Conservation (phyloP, 2,888 invertebrate genomes). For the Megaustenia siamemsis region DNA sequence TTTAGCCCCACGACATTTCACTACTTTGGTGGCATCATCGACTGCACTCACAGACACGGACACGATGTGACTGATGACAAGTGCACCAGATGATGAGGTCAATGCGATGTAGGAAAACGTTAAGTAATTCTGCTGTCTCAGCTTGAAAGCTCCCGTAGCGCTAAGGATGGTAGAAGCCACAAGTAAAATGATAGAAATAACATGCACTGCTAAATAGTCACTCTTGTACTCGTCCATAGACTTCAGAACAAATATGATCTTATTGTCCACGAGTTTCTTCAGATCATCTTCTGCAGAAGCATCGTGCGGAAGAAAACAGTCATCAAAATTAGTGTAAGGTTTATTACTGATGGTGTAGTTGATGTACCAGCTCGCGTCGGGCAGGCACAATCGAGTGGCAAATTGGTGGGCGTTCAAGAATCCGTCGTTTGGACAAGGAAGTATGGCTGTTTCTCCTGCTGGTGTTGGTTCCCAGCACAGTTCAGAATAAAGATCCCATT, state of each 20-base stretch:
- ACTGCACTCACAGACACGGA: constrained; percentile 26
- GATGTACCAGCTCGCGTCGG: constrained; percentile 34
- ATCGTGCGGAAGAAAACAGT: constrained; percentile 23
- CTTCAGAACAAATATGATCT: constrained; percentile 37
- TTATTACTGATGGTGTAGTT: constrained; percentile 33
- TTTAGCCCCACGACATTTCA: constrained; percentile 39
- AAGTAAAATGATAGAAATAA: constrained; percentile 19
- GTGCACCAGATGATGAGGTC: neutral
- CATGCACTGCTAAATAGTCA: neutral
- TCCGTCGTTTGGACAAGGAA: constrained; percentile 44
- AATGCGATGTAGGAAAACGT: neutral
- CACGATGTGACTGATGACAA: constrained; percentile 7
- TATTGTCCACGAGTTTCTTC: constrained; percentile 36
- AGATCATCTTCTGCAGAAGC: constrained; percentile 29
- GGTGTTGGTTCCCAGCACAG: constrained; percentile 50
- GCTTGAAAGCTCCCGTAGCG: neutral
- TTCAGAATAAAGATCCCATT: constrained; percentile 32
- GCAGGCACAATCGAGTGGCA: constrained; percentile 30
- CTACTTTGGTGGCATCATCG: constrained; percentile 1
- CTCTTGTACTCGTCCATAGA: constrained; percentile 23
- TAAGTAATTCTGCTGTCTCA: neutral
- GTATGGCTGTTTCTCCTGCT: neutral
- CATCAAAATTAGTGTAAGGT: constrained; percentile 45
- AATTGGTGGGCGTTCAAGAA: constrained; percentile 36
- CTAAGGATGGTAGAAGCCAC: neutral